phyloP scores from a whole-genome alignment of 2,113 vertebrate species.

The Patagioenas fasciata region DNA sequence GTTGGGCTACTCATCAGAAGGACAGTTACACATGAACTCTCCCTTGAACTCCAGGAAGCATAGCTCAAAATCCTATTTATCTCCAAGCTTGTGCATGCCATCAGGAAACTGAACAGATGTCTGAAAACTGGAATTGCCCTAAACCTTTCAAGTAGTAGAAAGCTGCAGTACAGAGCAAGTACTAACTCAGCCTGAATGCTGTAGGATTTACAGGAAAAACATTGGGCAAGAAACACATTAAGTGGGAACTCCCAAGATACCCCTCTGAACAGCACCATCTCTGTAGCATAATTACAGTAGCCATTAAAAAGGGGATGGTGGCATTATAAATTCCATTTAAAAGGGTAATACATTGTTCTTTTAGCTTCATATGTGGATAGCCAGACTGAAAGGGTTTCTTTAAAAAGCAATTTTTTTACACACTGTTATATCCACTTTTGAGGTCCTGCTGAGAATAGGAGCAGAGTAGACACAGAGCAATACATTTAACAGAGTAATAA shows the following conservation, averaged over 20 bases:
- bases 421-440: neutral
- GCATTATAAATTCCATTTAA: neutral
- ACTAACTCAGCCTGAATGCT: neutral
- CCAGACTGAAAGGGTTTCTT: neutral
- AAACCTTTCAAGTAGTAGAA: neutral
- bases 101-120: neutral
- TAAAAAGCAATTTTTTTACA: neutral
- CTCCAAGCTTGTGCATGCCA: neutral
- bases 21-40: neutral
- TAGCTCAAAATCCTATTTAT: neutral
- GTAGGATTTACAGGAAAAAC: neutral
- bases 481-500: neutral
- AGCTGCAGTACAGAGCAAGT: neutral
- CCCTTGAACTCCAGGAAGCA: neutral
- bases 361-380: neutral
- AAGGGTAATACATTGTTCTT: neutral
- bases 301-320: neutral
- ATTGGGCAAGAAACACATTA: accelerated
- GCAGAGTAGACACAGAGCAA: neutral
- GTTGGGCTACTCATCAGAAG: neutral
- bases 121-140: neutral
- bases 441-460: neutral
- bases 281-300: neutral
- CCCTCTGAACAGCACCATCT: neutral
- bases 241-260: neutral